Evolutionary conservation across 2,888 invertebrate genomes (phyloP).

Genomic region (Amphipyra tragopoginis): DNA sequence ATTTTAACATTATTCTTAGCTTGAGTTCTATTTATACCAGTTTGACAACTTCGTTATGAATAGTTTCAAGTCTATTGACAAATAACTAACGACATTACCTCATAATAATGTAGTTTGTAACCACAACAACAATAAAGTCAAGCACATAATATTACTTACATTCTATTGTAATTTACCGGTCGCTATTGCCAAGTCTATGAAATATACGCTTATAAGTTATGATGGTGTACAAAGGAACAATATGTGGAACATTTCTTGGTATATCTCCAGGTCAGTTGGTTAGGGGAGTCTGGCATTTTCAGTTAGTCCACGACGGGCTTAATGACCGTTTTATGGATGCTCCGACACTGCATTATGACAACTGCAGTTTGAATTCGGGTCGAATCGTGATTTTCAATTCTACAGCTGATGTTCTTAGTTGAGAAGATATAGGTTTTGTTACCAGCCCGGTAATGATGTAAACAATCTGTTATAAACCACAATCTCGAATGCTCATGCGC

Average conservation of each 20-base stretch:
- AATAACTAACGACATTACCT: conserved; percentile 30
- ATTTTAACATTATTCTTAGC: conserved; percentile 17
- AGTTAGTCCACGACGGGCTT: conserved; percentile 20
- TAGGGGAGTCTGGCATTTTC: conserved; percentile 29
- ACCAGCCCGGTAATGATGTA: background rate
- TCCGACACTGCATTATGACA: conserved; percentile 71
- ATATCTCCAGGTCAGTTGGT: conserved; percentile 40
- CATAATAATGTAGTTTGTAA: conserved; percentile 23
- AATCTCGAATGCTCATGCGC: background rate
- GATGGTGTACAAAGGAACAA: conserved; percentile 33
- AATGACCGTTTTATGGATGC: conserved; percentile 42
- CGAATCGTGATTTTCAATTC: conserved; percentile 29
- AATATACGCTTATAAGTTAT: conserved; percentile 39
- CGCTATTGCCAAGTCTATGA: conserved; percentile 39
- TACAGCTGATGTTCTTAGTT: conserved; percentile 18
- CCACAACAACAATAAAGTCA: conserved; percentile 21
- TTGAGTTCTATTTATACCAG: conserved; percentile 22
- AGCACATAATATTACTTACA: conserved; percentile 30
- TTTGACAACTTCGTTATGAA: conserved; percentile 33
- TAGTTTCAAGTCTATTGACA: conserved; percentile 30
- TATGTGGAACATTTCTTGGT: conserved; percentile 43
- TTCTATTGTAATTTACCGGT: conserved; percentile 36
- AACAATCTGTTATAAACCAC: background rate
- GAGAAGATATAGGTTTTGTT: background rate
- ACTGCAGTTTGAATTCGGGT: conserved; percentile 61